Percentiles rank a stretch among this genome's conserved stretches.
Conservation (phyloP, 2,113 vertebrate species). For the Cryptotis parvus region DNA sequence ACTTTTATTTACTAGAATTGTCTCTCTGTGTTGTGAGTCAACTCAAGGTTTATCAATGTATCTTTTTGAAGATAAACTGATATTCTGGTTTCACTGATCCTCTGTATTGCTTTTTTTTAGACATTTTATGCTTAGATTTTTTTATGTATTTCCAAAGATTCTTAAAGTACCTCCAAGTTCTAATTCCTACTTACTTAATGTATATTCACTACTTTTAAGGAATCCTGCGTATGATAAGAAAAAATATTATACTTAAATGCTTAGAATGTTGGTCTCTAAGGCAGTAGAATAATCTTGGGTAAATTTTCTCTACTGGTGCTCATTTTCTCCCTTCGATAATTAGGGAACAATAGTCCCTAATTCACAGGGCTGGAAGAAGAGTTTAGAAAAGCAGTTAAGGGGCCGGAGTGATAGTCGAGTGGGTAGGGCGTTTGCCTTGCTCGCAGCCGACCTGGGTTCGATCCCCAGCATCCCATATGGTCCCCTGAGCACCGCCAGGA, state of each 20-base stretch:
- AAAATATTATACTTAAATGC: not conserved
- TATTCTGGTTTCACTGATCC: no score
- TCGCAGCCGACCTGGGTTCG: no score
- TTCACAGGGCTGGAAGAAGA: not conserved
- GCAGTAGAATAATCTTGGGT: not conserved
- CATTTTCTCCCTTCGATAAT: not conserved
- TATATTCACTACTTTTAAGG: conserved; percentile 30
- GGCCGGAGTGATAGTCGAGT: no score
- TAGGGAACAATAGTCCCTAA: not conserved
- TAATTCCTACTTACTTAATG: not conserved
- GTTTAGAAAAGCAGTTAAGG: not conserved
- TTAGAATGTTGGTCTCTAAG: not conserved
- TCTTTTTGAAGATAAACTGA: no score
- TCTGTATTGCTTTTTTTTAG: no score
- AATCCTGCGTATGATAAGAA: not conserved
- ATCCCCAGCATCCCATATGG: no score
- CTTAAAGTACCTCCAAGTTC: conserved; percentile 6
- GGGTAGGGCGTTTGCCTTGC: no score
- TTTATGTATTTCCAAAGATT: not conserved
- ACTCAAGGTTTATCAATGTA: no score
- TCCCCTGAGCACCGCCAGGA: no score
- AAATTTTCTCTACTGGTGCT: not conserved
- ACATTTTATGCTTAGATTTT: not conserved
- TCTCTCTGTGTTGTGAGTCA: no score
- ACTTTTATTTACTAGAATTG: no score